Conservation (phyloP, 2,888 invertebrate species). For the Sinelater perroti region DNA sequence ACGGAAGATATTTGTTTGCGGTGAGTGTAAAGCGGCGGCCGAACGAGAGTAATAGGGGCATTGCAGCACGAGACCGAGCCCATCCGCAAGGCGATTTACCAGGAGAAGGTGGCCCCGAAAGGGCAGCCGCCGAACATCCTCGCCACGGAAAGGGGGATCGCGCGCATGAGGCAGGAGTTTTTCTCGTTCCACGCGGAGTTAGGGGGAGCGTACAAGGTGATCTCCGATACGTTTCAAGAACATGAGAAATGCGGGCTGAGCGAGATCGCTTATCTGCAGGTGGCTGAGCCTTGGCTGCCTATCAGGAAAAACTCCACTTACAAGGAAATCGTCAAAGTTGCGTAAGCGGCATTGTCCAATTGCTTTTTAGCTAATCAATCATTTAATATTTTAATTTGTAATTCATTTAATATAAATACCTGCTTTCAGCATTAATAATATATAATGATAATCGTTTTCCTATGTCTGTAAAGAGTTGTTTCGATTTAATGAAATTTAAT, state of each 20-base stretch:
- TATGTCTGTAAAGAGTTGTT: too few species aligned
- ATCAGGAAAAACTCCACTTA: constrained; percentile 65
- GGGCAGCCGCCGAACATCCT: constrained; percentile 67
- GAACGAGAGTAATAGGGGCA: background rate
- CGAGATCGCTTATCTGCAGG: constrained; percentile 67
- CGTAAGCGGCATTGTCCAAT: constrained; percentile 57
- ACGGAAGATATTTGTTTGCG: constrained; percentile 68
- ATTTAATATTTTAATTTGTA: background rate
- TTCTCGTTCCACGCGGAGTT: constrained; percentile 76
- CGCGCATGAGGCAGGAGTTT: constrained; percentile 66
- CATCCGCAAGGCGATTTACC: constrained; percentile 64
- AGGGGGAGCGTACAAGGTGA: constrained; percentile 71
- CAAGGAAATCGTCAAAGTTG: constrained; percentile 65
- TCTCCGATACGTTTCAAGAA: constrained; percentile 72
- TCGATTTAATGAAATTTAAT: too few species aligned
- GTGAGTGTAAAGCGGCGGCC: constrained; percentile 57
- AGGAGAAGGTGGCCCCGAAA: constrained; percentile 69
- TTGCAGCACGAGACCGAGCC: constrained; percentile 70
- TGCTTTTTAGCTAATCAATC: background rate
- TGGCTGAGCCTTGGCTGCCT: constrained; percentile 65
- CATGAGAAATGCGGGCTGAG: constrained; percentile 76
- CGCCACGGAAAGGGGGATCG: constrained; percentile 68
- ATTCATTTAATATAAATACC: too few species aligned
- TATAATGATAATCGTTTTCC: too few species aligned
- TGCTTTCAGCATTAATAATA: too few species aligned